phyloP scores from a whole-genome alignment of 2,113 vertebrate species.

The Alectura lathami region DNA sequence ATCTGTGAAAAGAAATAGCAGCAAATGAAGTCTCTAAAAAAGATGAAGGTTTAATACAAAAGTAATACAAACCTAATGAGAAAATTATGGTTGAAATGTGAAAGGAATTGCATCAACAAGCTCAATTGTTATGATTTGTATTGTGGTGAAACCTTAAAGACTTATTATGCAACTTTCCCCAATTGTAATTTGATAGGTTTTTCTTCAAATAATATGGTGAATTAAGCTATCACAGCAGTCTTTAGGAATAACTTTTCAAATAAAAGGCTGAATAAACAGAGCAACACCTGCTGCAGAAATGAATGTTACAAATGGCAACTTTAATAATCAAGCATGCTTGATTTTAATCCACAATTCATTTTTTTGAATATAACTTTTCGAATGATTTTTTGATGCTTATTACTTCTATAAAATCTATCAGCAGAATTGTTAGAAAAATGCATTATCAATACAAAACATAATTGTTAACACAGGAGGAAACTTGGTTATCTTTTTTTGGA shows the following conservation, averaged over 20 bases:
- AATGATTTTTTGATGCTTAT: not conserved
- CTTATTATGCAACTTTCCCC: accelerated
- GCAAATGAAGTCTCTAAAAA: not conserved
- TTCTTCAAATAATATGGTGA: not conserved
- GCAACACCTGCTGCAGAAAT: not conserved
- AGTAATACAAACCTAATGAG: not conserved
- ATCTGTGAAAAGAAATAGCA: constrained; percentile 34
- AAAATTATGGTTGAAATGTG: not conserved
- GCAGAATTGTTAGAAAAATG: not conserved
- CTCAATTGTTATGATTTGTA: not conserved
- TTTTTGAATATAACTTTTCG: not conserved
- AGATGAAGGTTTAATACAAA: not conserved
- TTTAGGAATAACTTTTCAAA: constrained; percentile 21
- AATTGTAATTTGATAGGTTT: not conserved
- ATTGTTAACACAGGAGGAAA: not conserved
- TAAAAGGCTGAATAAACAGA: constrained; percentile 22
- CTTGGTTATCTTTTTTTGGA: not conserved
- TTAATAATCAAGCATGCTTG: not conserved
- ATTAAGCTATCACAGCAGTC: not conserved
- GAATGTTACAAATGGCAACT: not conserved
- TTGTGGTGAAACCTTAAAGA: not conserved
- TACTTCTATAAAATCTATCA: not conserved
- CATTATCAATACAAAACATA: not conserved
- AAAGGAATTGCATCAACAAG: not conserved
- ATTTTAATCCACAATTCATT: not conserved